Evolutionary conservation across 2,113 vertebrate genomes (phyloP), one percentile per base, ranked within the genome.

Genomic region (Saimiri boliviensis): DNA sequence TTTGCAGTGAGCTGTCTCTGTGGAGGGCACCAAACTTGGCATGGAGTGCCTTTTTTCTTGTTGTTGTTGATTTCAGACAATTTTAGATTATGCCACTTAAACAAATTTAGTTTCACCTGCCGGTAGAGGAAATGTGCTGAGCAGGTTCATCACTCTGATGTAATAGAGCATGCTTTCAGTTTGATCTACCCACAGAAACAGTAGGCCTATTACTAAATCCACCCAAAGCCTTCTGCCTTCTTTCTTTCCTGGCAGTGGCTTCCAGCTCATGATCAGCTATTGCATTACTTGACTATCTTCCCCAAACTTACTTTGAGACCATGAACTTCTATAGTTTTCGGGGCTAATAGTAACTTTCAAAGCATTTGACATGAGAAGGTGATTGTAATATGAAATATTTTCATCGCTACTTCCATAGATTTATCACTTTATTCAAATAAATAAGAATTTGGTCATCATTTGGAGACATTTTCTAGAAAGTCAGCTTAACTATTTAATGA

Each of bases 21-120:
- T 71, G 9, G 52, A 86, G 56, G 71, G 12, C 17, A 27, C 7
- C 54, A 32, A 79, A 85, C 49, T 95, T 83, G 84, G n/a, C 58
- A 35, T 25, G 19, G 16, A 63, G 19, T 35, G 32, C 19, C 14
- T 8, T 32, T 32, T 63, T 63, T 14, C 16, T 49, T 37, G 35
- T 76, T 63, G 81, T 32, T 49, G 32, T 23, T 58, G 25, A 82
- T 56, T 23, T 83, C 19, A 40, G 58, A 79, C 25, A 54, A 96
- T 91, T 93, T 63, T 74, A 86, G 23, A 76, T 93, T 49, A 47
- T 1, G 7, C n/a, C 32, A 45, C 80, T 97, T 89, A 94, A 96
- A 77, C n/a, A 93, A 79, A 35, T 54, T 82, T 40, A 68, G 49
- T 45, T 86, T 94, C 47, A 74, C 21, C 73, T 73, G 49, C 70